Evolutionary conservation across 2,888 invertebrate species (phyloP).

Genomic region (Scaeva pyrastri): DNA sequence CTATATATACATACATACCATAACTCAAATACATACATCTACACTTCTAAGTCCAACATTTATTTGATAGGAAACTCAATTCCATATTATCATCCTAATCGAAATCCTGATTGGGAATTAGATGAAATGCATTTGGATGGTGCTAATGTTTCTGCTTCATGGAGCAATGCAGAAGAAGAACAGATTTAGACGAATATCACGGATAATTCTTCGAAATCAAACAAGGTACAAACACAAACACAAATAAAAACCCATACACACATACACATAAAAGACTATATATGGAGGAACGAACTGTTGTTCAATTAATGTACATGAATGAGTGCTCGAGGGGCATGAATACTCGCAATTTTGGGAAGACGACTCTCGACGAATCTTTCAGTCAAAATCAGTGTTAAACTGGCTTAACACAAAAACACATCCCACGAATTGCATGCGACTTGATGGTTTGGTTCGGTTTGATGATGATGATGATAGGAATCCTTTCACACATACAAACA

Average conservation of each 20-base stretch:
- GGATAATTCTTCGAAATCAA: conserved; percentile 5
- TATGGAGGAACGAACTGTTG: conserved; percentile 8
- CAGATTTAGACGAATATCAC: background rate
- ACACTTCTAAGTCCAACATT: background rate
- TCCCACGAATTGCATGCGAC: no score
- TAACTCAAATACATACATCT: no score
- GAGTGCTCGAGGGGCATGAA: conserved; percentile 31
- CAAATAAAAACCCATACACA: background rate
- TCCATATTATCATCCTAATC: conserved; percentile 6
- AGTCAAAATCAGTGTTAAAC: background rate
- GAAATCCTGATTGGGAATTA: conserved; percentile 18
- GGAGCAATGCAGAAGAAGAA: background rate
- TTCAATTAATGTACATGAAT: conserved; percentile 54
- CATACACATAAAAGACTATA: no score
- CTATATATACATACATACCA: no score
- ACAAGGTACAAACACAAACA: background rate
- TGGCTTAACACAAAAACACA: no score
- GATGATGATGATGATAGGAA: no score
- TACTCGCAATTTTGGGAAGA: conserved; percentile 37
- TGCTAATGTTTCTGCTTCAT: background rate
- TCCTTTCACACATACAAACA: no score
- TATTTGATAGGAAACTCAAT: background rate
- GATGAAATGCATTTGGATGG: conserved; percentile 14
- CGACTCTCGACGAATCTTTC: conserved; percentile 13
- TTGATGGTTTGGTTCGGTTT: no score